phyloP scores from a whole-genome alignment of 1,140 invertebrate species.

The Drosophila rufa region DNA sequence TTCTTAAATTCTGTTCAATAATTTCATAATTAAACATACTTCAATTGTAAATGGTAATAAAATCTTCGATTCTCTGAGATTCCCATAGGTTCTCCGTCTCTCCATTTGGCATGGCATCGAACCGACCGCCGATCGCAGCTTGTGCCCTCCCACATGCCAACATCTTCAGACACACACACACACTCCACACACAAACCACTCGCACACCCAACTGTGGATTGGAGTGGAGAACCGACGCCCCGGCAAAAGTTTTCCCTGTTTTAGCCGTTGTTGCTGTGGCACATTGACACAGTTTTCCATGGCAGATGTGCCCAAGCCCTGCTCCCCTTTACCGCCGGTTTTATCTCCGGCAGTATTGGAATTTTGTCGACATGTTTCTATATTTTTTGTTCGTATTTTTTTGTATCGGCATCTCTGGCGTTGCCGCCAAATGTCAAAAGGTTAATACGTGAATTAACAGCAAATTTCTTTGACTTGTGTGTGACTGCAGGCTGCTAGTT shows the following conservation, averaged over 20 bases:
- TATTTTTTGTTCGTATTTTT: conserved; percentile 22
- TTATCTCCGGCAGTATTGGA: conserved; percentile 55
- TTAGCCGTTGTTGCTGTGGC: conserved; percentile 54
- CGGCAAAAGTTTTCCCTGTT: conserved; percentile 42
- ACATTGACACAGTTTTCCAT: conserved; percentile 79
- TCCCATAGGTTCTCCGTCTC: conserved; percentile 21
- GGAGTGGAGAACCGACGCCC: conserved; percentile 58
- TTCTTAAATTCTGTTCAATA: neutral
- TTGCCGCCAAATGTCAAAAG: conserved; percentile 83
- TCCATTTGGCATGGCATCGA: conserved; percentile 71
- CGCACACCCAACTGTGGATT: conserved; percentile 29
- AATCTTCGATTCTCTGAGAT: neutral
- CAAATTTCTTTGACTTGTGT: conserved; percentile 84
- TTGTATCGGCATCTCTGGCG: conserved; percentile 52
- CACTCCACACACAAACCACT: conserved; percentile 9
- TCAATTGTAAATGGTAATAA: neutral
- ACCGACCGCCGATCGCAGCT: conserved; percentile 61
- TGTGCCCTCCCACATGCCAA: conserved; percentile 76
- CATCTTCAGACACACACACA: conserved; percentile 51
- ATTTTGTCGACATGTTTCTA: conserved; percentile 79
- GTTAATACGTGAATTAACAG: conserved; percentile 85
- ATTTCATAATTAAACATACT: neutral
- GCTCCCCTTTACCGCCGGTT: conserved; percentile 13
- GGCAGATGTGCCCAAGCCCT: conserved; percentile 70
- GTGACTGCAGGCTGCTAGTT: conserved; percentile 62